Base-by-base conservation (phyloP, 2,797 vertebrate species). In the Enteromius viviparus region DNA sequence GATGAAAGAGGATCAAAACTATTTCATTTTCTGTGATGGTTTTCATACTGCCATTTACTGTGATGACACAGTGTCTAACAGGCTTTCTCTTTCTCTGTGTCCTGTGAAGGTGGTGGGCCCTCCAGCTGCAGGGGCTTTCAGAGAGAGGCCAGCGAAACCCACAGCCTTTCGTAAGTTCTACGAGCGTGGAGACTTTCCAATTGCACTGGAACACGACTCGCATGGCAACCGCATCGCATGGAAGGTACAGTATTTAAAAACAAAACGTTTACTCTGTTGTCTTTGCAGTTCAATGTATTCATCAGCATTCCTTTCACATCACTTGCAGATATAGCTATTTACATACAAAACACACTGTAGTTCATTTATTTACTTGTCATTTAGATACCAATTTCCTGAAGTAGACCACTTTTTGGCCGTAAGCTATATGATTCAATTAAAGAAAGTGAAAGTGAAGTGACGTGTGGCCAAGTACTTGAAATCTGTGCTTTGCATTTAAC, bases 91-190 rank as follows among this genome's bases (percentile, higher is more conserved):
- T 3, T 47, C 45, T 47, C 45, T 21, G 65, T 77, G 77, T 76
- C 6, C 80, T 85, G 29, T 85, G 32, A 34, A 98, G 97, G 97
- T 98, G 85, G 92, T 89, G 89, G 96, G 96, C 8, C 97, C 98
- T 29, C 96, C 96, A 42, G 51, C 90, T 49, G 96, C 96, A 10
- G 97, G 97, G 85, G 96, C 96, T 3, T 96, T 96, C 91, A 95
- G 92, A 78, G 95, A 96, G 89, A 94, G 96, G 76, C 95, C 96
- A n/a, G 86, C 93, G 81, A 96, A 96, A 89, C 95, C 95, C 11
- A 98, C 96, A 9, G 92, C 90, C 1, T 99, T 99, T 87, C 95
- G 97, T 76, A 98, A 95, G 90, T 96, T 95, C 91, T 98, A 98
- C n/a, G 96, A 98, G 42, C 92, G 96, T 5, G 96, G 97, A 83